phyloP scores from a whole-genome alignment of 2,113 vertebrate genomes.

The Geococcyx californianus region DNA sequence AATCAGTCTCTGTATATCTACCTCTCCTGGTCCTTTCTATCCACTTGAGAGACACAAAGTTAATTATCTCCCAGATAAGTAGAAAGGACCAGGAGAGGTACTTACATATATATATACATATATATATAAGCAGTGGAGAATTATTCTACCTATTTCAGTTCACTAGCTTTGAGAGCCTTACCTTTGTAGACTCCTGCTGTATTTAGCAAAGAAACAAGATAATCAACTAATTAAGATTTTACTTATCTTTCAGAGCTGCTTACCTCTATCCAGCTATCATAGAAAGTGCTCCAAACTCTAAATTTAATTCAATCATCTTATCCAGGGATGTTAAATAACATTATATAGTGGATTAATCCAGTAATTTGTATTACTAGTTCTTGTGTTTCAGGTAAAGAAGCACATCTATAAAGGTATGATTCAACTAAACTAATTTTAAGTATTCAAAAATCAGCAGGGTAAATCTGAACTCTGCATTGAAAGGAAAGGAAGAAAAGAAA shows the following conservation, averaged over 20 bases:
- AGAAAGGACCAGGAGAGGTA: background rate
- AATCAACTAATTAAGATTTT: background rate
- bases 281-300: background rate
- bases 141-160: background rate
- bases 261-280: background rate
- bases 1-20: background rate
- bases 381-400: background rate
- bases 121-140: background rate
- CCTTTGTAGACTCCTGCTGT: background rate
- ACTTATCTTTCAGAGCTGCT: background rate
- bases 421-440: background rate
- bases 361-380: background rate
- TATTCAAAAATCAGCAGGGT: background rate
- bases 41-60: background rate
- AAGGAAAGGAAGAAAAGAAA: background rate
- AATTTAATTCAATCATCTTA: background rate
- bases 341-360: background rate
- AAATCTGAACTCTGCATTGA: background rate
- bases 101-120: background rate
- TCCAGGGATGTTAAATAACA: background rate
- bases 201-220: background rate
- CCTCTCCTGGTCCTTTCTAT: background rate
- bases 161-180: background rate
- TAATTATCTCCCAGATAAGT: background rate
- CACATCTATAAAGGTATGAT: background rate